Conservation (phyloP, 2,888 invertebrate genomes). For the Drosophila koepferae region DNA sequence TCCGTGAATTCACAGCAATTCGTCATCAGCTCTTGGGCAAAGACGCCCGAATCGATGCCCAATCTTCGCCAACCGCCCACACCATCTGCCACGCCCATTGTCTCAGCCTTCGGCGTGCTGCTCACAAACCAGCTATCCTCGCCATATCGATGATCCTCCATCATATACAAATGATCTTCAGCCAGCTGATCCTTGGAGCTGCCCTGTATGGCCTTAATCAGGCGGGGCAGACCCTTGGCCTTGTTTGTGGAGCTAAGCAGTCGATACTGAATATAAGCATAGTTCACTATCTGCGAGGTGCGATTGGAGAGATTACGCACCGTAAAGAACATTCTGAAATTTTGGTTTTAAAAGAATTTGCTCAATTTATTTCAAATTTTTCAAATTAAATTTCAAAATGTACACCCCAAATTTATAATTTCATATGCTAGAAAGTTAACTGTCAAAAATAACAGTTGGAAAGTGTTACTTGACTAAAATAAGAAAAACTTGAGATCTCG, state of each 20-base stretch:
- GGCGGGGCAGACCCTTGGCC: constrained; percentile 28
- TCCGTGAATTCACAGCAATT: constrained; percentile 95
- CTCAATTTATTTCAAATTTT: not conserved
- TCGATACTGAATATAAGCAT: constrained; percentile 6
- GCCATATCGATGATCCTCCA: constrained; percentile 42
- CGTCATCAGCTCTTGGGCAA: constrained; percentile 96
- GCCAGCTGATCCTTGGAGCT: constrained; percentile 28
- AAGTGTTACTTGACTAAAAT: not conserved
- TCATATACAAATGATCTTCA: not conserved
- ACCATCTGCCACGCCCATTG: constrained; percentile 96
- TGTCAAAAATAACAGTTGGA: not conserved
- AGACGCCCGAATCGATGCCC: constrained; percentile 97
- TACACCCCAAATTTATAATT: not conserved
- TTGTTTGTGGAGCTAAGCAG: not conserved
- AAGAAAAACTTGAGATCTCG: not conserved
- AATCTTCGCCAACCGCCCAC: constrained; percentile 98
- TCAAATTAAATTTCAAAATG: not conserved
- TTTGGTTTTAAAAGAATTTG: not conserved
- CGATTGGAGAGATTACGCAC: not conserved
- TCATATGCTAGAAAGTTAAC: not conserved
- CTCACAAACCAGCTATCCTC: constrained; percentile 68
- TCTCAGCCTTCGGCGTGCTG: constrained; percentile 58
- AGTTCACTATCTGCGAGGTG: not conserved
- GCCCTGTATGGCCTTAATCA: constrained; percentile 65
- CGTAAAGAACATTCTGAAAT: constrained; percentile 24